Base-by-base conservation (phyloP, 1,140 invertebrate species). In the Penaeus chinensis region DNA sequence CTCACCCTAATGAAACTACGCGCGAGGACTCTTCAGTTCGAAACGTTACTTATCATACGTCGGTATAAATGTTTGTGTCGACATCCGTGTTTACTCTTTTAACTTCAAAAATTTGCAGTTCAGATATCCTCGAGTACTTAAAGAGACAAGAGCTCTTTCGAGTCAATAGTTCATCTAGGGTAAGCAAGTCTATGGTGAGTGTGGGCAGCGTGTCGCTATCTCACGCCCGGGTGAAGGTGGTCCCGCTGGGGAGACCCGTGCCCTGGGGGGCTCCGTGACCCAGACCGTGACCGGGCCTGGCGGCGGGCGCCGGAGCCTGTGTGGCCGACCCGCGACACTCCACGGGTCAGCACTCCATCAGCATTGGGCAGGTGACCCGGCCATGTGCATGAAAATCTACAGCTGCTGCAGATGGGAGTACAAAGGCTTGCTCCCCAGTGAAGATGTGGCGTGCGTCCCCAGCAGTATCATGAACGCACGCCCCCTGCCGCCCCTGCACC, bases 171-270 rank as follows among this genome's bases (percentile, higher is more conserved):
- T 82, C 24, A 65, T 69, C 80, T 82, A 47, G 77, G 77, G 77
- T 54, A 7, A 60, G 77, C 24, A 19, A 79, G 61, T 82, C 65
- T 47, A 20, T 65, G 80, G 24, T 24, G 80, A 42, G n/a, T 65
- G 65, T 42, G 63, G 65, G 65, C 80, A 82, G 80, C 80, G 63
- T 37, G 37, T 82, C 80, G 80, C 80, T 82, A 82, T 82, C 80
- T 82, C 27, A 82, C 80, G 65, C 80, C 80, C 18, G 63, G 61
- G 22, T 66, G 63, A 37, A 66, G 80, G 24, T 65, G 80, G 32
- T 37, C 60, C 54, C 54, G 54, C 54, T 13, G 54, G 54, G 54
- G 54, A 11, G 0, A 54, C 54, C 54, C 54, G 54, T 54, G 54
- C 54, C 54, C 54, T 54, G 54, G 54, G 54, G 54, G 54, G 54